A percentile compares a stretch with the other conserved stretches of the same genome.
These are phyloP conservation scores for Anthopleura sola DNA, from an alignment of 64 coral and sea anemone species.

Conservation along the genomic window DNA sequence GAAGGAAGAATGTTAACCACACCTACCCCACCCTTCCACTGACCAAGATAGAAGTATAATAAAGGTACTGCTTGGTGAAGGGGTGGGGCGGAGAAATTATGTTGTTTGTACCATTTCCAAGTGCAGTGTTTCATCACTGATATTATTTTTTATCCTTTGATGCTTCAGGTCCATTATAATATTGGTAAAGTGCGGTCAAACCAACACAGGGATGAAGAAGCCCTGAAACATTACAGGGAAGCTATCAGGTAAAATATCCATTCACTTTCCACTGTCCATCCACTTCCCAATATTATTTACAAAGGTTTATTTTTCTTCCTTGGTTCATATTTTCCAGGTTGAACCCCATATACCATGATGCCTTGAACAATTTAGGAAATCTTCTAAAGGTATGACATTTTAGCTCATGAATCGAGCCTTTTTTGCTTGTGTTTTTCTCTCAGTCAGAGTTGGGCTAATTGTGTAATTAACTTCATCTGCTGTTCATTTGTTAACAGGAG, in stretches of 20 bases:
- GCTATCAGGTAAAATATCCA: constrained; percentile 56
- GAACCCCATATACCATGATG: constrained; percentile 77
- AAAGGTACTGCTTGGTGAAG: background rate
- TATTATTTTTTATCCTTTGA: background rate
- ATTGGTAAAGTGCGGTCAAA: constrained; percentile 47
- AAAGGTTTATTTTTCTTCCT: background rate
- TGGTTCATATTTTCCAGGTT: constrained; percentile 26
- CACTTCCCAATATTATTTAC: background rate
- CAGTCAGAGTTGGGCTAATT: background rate
- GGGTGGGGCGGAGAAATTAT: background rate
- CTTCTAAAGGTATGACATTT: constrained; percentile 60
- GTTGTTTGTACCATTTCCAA: background rate
- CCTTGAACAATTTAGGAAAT: constrained; percentile 87
- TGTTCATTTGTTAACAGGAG: constrained; percentile 31
- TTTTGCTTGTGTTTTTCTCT: background rate
- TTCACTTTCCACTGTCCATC: background rate
- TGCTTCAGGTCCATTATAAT: constrained; percentile 51
- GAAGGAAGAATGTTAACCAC: too few relatives aligned
- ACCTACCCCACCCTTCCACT: too few relatives aligned
- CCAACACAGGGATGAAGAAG: constrained; percentile 37
- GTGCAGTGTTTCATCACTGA: background rate
- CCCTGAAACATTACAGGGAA: constrained; percentile 58
- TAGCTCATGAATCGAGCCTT: background rate
- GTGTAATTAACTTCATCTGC: background rate
- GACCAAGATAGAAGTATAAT: too few relatives aligned